These are phyloP conservation scores for Tachysurus fulvidraco DNA, from an alignment of 2,113 vertebrate species.

Conservation along the genomic window DNA sequence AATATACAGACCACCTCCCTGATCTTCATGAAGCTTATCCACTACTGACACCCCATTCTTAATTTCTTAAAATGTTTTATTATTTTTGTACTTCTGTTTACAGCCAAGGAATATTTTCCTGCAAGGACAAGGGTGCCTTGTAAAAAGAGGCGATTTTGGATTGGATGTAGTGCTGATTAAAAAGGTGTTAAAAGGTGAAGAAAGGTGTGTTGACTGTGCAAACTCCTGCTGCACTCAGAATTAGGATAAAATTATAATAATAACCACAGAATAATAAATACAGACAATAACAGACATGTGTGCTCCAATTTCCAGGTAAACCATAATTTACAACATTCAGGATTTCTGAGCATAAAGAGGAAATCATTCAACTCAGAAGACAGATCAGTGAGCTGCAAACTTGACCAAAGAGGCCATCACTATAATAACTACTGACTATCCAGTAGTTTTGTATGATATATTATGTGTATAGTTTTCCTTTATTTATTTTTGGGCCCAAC, in stretches of 20 bases:
- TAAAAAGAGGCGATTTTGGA: slow-evolving; percentile 96
- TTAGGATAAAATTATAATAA: not conserved
- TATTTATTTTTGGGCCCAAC: slow-evolving; percentile 21
- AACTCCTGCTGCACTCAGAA: not conserved
- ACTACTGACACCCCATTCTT: too few species aligned
- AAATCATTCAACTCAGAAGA: slow-evolving; percentile 83
- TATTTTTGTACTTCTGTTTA: slow-evolving; percentile 43
- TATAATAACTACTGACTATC: not conserved
- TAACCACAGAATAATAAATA: too few species aligned
- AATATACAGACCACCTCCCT: too few species aligned
- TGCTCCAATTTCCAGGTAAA: slow-evolving; percentile 75
- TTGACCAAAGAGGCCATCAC: slow-evolving; percentile 59
- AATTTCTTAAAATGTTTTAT: not conserved
- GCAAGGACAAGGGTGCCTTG: slow-evolving; percentile 79
- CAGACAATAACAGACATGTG: not conserved
- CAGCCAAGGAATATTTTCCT: slow-evolving; percentile 98
- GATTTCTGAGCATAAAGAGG: slow-evolving; percentile 87
- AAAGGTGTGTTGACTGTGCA: not conserved
- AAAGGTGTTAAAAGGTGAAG: too few species aligned
- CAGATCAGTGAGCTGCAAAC: slow-evolving; percentile 78
- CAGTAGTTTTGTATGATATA: not conserved
- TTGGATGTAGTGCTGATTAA: too few species aligned
- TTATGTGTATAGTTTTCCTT: slow-evolving; percentile 36
- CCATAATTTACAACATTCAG: slow-evolving; percentile 82
- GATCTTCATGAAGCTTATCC: too few species aligned